These are phyloP conservation scores for Dermochelys coriacea DNA, from an alignment of 2,797 vertebrate species.

Conservation along the genomic window DNA sequence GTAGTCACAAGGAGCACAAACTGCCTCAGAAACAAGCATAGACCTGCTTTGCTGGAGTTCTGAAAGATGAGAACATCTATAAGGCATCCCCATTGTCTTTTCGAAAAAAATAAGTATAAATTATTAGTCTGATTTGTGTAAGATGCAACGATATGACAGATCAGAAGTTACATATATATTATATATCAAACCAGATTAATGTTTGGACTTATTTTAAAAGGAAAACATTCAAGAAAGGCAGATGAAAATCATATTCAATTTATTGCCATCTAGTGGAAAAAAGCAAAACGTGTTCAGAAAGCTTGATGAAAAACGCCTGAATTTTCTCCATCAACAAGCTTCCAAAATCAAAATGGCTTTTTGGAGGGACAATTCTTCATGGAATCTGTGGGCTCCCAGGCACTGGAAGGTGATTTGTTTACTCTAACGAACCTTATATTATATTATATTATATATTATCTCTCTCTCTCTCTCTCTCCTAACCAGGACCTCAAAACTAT, in stretches of 20 bases:
- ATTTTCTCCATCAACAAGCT: background rate
- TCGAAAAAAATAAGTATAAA: rapidly evolving
- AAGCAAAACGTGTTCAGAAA: background rate
- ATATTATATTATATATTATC: no score
- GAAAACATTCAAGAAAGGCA: background rate
- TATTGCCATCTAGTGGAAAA: background rate
- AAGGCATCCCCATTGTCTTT: rapidly evolving
- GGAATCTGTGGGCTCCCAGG: background rate
- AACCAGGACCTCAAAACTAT: background rate
- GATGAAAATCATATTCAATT: background rate
- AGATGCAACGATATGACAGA: background rate
- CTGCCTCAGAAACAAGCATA: background rate
- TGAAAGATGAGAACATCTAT: rapidly evolving
- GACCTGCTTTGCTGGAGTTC: rapidly evolving
- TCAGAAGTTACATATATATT: no score
- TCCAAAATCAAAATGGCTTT: background rate
- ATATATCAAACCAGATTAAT: background rate
- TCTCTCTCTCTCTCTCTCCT: no score
- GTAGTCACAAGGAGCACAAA: background rate
- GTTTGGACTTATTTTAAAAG: background rate
- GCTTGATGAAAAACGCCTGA: background rate
- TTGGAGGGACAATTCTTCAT: background rate
- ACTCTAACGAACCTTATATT: background rate
- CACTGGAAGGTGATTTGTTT: no score
- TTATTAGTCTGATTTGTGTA: no score